Base-by-base conservation (phyloP, 1,140 invertebrate species). In the Magallana ariakensis region DNA sequence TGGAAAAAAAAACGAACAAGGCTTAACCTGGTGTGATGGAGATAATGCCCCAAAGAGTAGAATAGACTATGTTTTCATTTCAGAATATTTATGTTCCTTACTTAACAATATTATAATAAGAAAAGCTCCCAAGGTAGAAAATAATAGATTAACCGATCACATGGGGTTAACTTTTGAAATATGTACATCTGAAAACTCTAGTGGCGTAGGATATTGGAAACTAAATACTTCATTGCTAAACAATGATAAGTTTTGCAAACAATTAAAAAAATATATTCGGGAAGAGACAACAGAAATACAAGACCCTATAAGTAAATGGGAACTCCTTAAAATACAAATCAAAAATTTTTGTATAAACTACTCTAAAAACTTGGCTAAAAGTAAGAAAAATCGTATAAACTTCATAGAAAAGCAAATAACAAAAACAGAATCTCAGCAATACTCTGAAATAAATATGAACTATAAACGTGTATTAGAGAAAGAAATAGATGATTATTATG, bases 201-300 rank as follows among this genome's bases (percentile, higher is more conserved):
- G 19, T 1, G 62, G 19, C 9, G 10, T 7, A 22, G 62, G 62
- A 11, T 70, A 70, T 70, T 70, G 22, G 19, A 70, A 70, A 22
- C 8, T 66, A 66, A 66, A 66, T 66, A 66, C n/a, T n/a, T 70
- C 62, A 70, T 70, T 70, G 26, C 19, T 70, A 26, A 22, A 70
- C 11, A 22, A 26, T 11, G 1, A 70, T 22, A 70, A 1, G 6
- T 70, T 70, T 10, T 26, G 62, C 26, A 22, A 70, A 70, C 19
- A 33, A 26, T 10, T 26, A 70, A 26, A 9, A 26, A 26, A 70
- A 70, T 22, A 70, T 70, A 70, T 70, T 9, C 7, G 19, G 22
- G 62, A 70, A 19, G 19, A 70, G 9, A 9, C 26, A 19, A 70
- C 10, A 22, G n/a, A 70, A 19, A 11, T 70, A 70, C 19, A 70